Percentiles rank a stretch among this genome's conserved stretches.
These are phyloP conservation scores for Charaxes varanes DNA, from an alignment of 1,140 invertebrate genomes.

Conservation along the genomic window DNA sequence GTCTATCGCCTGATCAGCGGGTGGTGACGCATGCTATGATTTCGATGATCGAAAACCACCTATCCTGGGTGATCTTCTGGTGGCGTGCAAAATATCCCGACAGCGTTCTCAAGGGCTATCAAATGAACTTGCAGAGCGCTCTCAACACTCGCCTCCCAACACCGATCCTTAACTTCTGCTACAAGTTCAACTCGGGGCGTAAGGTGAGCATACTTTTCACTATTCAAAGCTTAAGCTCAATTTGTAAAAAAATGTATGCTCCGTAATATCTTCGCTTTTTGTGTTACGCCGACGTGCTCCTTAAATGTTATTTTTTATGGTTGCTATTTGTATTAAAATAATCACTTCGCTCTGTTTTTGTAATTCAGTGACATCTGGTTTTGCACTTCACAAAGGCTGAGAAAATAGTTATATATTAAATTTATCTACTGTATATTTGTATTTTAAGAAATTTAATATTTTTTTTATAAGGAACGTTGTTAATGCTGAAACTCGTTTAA, in stretches of 20 bases:
- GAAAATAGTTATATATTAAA: background rate
- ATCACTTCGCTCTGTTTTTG: too few species aligned
- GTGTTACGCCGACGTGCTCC: too few species aligned
- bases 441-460: too few species aligned
- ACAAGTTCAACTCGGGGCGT: slow-evolving; percentile 89
- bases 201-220: slow-evolving; percentile 79
- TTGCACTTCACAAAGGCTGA: too few species aligned
- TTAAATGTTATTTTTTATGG: too few species aligned
- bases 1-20: slow-evolving; percentile 87
- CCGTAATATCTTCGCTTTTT: too few species aligned
- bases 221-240: background rate
- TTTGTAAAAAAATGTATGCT: too few species aligned
- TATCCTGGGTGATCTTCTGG: slow-evolving; percentile 90
- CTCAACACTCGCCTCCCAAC: slow-evolving; percentile 91
- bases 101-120: slow-evolving; percentile 89
- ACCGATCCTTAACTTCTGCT: slow-evolving; percentile 90
- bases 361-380: too few species aligned
- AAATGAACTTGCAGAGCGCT: slow-evolving; percentile 91
- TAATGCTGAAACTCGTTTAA: too few species aligned
- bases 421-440: background rate
- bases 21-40: slow-evolving; percentile 94
- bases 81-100: slow-evolving; percentile 93
- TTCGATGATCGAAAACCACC: slow-evolving; percentile 95
- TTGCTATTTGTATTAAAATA: too few species aligned
- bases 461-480: too few species aligned